Conservation (phyloP, 2,888 invertebrate species). For the Lasioglossum lativentre region DNA sequence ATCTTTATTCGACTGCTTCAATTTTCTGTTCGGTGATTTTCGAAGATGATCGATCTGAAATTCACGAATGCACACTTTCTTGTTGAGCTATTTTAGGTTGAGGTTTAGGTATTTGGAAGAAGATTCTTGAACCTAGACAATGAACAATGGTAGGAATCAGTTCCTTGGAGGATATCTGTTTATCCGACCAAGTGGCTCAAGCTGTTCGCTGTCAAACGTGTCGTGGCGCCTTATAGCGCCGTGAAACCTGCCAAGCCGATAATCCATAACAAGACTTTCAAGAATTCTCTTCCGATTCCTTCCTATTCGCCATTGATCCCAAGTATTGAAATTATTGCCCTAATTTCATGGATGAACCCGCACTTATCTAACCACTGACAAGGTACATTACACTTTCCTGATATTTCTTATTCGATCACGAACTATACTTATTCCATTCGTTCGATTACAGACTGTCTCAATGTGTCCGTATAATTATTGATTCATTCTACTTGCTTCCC, state of each 20-base stretch:
- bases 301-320: not conserved
- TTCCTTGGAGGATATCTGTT: conserved; percentile 36
- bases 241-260: conserved; percentile 63
- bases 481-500: not conserved
- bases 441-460: not conserved
- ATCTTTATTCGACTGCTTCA: too few relatives aligned
- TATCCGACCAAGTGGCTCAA: conserved; percentile 29
- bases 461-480: not conserved
- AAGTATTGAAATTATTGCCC: not conserved
- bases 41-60: not conserved
- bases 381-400: not conserved
- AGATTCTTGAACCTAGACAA: not conserved
- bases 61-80: not conserved
- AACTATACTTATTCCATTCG: not conserved
- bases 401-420: not conserved
- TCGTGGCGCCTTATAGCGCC: conserved; percentile 50
- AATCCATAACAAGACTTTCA: conserved; percentile 57
- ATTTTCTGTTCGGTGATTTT: not conserved
- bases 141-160: not conserved
- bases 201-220: conserved; percentile 43
- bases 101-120: too few relatives aligned
- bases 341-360: not conserved
- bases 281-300: conserved; percentile 39
- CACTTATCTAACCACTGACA: not conserved
- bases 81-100: not conserved